Conservation (phyloP, 53 echinoderm and acorn worm species). For the Pentamera pediparva region DNA sequence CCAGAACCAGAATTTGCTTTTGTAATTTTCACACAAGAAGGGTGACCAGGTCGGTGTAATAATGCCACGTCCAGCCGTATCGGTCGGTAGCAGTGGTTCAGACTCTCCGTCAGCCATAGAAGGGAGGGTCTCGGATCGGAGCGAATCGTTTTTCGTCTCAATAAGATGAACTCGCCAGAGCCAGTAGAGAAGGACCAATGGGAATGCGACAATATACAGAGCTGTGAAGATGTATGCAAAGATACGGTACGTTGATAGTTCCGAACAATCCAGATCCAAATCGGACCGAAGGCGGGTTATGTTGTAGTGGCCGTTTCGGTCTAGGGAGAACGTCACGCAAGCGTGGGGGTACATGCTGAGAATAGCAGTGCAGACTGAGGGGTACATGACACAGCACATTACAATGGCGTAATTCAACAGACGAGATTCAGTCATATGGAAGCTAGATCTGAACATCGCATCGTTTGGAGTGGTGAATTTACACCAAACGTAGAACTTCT, state of each 20-base stretch:
- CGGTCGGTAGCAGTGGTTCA: too few relatives aligned
- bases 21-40: conserved; percentile 11
- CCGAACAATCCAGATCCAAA: conserved; percentile 39
- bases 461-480: too few relatives aligned
- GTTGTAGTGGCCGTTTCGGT: background rate
- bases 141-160: too few relatives aligned
- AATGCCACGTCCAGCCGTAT: too few relatives aligned
- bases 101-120: too few relatives aligned
- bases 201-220: conserved; percentile 48
- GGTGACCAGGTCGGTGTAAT: background rate
- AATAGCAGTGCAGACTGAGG: conserved; percentile 33
- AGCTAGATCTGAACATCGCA: too few relatives aligned
- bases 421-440: background rate
- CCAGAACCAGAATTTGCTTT: conserved; percentile 6
- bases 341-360: conserved; percentile 32
- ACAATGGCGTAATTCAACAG: conserved; percentile 6
- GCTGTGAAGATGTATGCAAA: conserved; percentile 32
- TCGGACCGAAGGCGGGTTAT: conserved; percentile 33
- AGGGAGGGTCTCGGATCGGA: too few relatives aligned
- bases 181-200: conserved; percentile 25
- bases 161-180: too few relatives aligned
- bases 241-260: background rate
- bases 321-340: conserved; percentile 37
- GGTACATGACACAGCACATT: conserved; percentile 47
- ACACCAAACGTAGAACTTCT: background rate